Evolutionary conservation across 92 coral and sea anemone species (phyloP).

Genomic region (Porites rus): DNA sequence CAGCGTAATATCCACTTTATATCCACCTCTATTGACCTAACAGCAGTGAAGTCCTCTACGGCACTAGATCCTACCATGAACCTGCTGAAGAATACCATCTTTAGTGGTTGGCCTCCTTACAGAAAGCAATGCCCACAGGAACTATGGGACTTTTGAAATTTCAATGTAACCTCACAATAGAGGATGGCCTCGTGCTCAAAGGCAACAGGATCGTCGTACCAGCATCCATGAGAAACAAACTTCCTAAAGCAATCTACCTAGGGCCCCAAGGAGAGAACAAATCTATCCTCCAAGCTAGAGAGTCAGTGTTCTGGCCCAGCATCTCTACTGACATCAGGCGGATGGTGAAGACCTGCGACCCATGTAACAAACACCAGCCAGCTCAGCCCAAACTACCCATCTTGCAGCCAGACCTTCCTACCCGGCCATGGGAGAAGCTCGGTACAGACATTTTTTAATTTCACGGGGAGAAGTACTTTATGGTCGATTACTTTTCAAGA

Average conservation of each 20-base stretch:
- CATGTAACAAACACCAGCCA: conserved; percentile 55
- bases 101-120: conserved; percentile 45
- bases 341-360: conserved; percentile 1
- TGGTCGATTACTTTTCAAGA: conserved; percentile 54
- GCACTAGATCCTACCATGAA: conserved; percentile 32
- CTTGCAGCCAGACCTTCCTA: conserved; percentile 44
- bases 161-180: conserved; percentile 27
- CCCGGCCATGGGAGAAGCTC: conserved; percentile 54
- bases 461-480: conserved; percentile 22
- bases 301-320: neutral
- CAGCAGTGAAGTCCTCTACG: conserved; percentile 6
- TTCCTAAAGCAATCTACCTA: no score
- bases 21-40: conserved; percentile 1
- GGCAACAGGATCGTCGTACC: conserved; percentile 28
- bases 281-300: no score
- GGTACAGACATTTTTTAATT: conserved; percentile 40
- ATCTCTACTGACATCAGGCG: conserved; percentile 20
- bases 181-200: conserved; percentile 40
- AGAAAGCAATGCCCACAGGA: conserved; percentile 53
- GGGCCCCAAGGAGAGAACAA: no score
- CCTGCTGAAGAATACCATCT: conserved; percentile 25
- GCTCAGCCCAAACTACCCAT: conserved; percentile 32
- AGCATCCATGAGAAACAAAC: neutral
- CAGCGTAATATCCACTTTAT: neutral
- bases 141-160: conserved; percentile 46